Base-by-base conservation (phyloP, 2,797 vertebrate species). In the Myotis myotis region DNA sequence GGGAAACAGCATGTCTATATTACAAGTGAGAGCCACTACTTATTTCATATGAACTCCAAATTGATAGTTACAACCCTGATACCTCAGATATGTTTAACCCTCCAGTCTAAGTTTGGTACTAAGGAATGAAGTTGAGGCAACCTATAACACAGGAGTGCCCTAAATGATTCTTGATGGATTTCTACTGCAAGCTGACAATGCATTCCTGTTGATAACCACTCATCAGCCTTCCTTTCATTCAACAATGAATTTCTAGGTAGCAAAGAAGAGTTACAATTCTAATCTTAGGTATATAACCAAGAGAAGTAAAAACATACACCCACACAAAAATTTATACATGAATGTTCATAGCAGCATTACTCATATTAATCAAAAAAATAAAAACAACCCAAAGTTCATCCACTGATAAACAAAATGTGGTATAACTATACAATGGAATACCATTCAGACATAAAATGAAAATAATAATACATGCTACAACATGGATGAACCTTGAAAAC, bases 21-120 rank as follows among this genome's bases (percentile, higher is more conserved):
- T 83, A 75, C 6, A 79, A 76, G 41, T 86, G 17, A 91, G 64
- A 95, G 83, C 76, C 66, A 83, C 44, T 87, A 30, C 81, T 95
- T 91, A 93, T n/a, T 92, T 87, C 74, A 93, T n/a, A 92, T 16
- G 86, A 93, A 84, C 70, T 96, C 94, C 93, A 91, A 93, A 94
- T 75, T 85, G 70, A 68, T 84, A 91, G 93, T 55, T 94, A 75
- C 1, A 74, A 9, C 36, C 36, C 49, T 44, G 36, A 4, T 38
- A 15, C 53, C 62, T 49, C 90, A 30, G 36, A 92, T 15, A 85
- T 8, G 47, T 36, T 94, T 89, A 51, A 82, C 28, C 36, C 36
- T 15, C 60, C 33, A 20, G 36, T 68, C 5, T 53, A 62, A 82
- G 55, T 80, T 55, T 49, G 47, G 11, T 57, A 79, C 88, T 53